A percentile compares a stretch with the other conserved stretches of the same genome.
phyloP scores from a whole-genome alignment of 2,888 invertebrate genomes.

The Noctua fimbriata region DNA sequence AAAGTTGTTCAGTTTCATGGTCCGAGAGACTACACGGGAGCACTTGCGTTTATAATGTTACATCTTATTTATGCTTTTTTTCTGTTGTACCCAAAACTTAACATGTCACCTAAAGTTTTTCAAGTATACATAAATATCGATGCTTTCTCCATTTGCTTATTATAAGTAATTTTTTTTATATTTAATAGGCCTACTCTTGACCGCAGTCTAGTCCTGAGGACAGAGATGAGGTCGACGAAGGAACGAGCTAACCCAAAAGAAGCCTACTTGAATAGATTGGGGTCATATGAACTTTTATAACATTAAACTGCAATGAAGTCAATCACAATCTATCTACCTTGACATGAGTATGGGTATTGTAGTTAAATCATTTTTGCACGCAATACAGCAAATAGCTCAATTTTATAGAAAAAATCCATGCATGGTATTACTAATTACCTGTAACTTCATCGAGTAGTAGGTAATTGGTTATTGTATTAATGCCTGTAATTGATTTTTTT shows the following conservation, averaged over 20 bases:
- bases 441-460: not conserved
- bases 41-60: not conserved
- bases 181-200: no score
- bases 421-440: not conserved
- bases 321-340: not conserved
- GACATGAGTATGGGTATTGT: not conserved
- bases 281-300: not conserved
- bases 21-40: not conserved
- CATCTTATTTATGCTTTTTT: not conserved
- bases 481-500: not conserved
- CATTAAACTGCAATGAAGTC: not conserved
- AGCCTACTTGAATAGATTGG: no score
- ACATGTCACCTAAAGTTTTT: not conserved
- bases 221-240: no score
- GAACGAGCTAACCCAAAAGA: no score
- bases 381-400: slow-evolving; percentile 20
- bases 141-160: not conserved
- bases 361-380: slow-evolving; percentile 18
- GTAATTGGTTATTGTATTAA: not conserved
- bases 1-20: not conserved
- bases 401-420: slow-evolving; percentile 24
- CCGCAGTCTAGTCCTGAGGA: no score
- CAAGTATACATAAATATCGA: not conserved
- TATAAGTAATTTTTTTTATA: not conserved
- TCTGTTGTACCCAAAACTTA: not conserved